Evolutionary conservation across 2,888 invertebrate genomes (phyloP), one percentile per base, ranked within the genome.

Genomic region (Drosophila ezoana): DNA sequence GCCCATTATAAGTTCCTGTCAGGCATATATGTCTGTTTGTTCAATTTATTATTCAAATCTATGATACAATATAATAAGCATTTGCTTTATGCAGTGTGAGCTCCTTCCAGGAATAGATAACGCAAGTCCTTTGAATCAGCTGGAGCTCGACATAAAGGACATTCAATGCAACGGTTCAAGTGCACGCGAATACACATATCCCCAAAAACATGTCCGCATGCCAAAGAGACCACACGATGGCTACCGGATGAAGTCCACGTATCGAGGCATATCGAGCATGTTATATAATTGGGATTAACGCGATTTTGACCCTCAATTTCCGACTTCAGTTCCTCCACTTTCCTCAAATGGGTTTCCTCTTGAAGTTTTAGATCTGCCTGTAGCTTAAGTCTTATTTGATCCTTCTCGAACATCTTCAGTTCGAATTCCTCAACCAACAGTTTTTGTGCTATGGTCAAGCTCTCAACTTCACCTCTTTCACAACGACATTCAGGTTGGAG

Each of bases 1-100:
- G 70, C 62, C 57, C 54, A 77, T 67, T 63, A 61, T 47, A 38
- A 44, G 53, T 35, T 41, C 28, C 37, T 63, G 73, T 77, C 73
- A 75, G 18, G 32, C 38, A 28, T n/a, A 40, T 33, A 53, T 33
- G 23, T 35, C 10, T 43, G 14, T 23, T 41, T 54, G 16, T 37
- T 28, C n/a, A 48, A n/a, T 33, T 49, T 28, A 35, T 23, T 28
- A n/a, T 37, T 10, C 6, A n/a, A n/a, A 20, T 56, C 1, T 13
- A 28, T 2, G 0, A 23, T 23, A n/a, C 3, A 6, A 6, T 5
- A n/a, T 47, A 28, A 44, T 6, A n/a, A 38, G 11, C 5, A 28
- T 16, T 10, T 32, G 6, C n/a, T 3, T 2, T 16, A 11, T 4
- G 1, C 16, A 1, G 16, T 1, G 6, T 4, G 9, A 13, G 2